Evolutionary conservation across 2,888 invertebrate species (phyloP).

Genomic region (Rosalia funebris): DNA sequence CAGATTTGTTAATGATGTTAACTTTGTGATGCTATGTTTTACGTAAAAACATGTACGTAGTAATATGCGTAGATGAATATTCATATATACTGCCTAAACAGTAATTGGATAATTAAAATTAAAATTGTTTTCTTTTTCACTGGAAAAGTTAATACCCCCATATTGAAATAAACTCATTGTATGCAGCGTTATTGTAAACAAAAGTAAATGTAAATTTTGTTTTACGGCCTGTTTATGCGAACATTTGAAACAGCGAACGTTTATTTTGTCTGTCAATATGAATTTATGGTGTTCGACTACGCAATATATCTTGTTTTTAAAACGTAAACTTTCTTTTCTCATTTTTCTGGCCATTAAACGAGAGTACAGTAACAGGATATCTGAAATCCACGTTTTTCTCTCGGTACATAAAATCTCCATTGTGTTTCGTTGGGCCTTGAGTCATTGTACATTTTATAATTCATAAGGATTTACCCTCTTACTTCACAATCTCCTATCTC

Average conservation of each 20-base stretch:
- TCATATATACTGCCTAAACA: too few species aligned
- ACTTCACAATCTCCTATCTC: constrained; percentile 20
- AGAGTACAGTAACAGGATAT: constrained; percentile 55
- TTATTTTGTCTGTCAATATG: constrained; percentile 45
- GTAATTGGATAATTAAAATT: constrained; percentile 6
- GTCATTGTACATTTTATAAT: constrained; percentile 54
- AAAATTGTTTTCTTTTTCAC: constrained; percentile 6
- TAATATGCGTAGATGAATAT: too few species aligned
- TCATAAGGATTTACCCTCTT: constrained; percentile 44
- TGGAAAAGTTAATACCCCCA: constrained; percentile 6
- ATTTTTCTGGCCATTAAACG: constrained; percentile 54
- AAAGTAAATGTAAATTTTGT: constrained; percentile 15
- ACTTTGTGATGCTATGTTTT: too few species aligned
- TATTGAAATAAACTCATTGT: constrained; percentile 7
- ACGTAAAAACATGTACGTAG: too few species aligned
- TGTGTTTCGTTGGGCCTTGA: constrained; percentile 43
- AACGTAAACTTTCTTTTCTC: constrained; percentile 45
- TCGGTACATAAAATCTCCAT: constrained; percentile 52
- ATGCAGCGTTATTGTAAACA: constrained; percentile 13
- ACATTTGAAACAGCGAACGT: constrained; percentile 36
- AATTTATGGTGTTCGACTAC: constrained; percentile 40
- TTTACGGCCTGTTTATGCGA: constrained; percentile 15
- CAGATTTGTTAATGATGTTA: too few species aligned
- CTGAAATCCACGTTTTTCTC: constrained; percentile 50
- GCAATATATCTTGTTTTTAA: constrained; percentile 43